These are phyloP conservation scores for Liodrosophila aerea DNA, from an alignment of 2,888 invertebrate species.

Conservation along the genomic window DNA sequence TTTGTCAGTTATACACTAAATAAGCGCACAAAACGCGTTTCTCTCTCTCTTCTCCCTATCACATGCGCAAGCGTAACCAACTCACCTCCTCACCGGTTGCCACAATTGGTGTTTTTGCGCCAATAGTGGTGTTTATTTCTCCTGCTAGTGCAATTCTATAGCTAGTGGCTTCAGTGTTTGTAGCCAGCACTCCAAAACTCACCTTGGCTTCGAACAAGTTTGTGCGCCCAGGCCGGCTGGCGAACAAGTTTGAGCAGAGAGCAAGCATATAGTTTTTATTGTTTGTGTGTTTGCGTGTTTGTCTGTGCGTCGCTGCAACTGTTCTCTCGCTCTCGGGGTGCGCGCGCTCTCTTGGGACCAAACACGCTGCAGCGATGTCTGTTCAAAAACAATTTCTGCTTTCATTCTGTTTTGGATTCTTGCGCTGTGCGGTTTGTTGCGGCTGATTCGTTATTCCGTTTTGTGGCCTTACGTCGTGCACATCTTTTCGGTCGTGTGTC, in stretches of 20 bases:
- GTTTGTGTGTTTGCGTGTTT: conserved; percentile 4
- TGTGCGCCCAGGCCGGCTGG: too few species aligned
- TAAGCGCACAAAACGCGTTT: conserved; percentile 51
- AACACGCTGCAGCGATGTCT: conserved; percentile 9
- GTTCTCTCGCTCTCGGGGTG: conserved; percentile 8
- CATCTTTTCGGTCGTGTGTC: conserved; percentile 74
- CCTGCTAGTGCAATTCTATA: too few species aligned
- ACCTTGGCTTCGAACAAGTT: too few species aligned
- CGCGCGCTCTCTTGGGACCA: too few species aligned
- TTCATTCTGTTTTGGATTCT: conserved; percentile 58
- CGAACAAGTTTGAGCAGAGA: too few species aligned
- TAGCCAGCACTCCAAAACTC: too few species aligned
- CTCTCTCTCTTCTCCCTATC: conserved; percentile 44
- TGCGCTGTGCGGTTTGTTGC: conserved; percentile 54
- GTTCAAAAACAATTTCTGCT: conserved; percentile 50
- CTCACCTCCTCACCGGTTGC: conserved; percentile 40
- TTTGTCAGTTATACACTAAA: conserved; percentile 43
- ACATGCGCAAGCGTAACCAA: conserved; percentile 53
- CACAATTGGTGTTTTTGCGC: too few species aligned
- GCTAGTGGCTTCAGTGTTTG: too few species aligned
- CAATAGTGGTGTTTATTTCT: too few species aligned
- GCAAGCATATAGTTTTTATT: too few species aligned
- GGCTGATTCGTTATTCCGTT: conserved; percentile 52
- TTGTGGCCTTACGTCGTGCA: conserved; percentile 80
- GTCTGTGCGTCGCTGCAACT: conserved; percentile 24